phyloP scores from a whole-genome alignment of 2,113 vertebrate species.

The Hippocampus zosterae region DNA sequence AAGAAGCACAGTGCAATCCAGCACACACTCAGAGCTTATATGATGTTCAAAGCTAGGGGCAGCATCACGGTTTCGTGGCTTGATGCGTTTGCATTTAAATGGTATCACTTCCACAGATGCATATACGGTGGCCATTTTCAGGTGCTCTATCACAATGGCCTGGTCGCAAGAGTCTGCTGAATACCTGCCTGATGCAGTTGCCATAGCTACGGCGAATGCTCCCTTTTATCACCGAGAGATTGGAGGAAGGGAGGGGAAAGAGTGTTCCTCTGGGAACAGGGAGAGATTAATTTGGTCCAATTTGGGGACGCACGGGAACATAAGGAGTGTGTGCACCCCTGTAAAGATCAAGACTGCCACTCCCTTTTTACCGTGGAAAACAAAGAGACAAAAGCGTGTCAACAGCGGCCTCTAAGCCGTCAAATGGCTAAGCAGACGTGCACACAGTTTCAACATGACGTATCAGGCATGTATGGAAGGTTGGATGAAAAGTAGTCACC shows the following conservation, averaged over 20 bases:
- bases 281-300: conserved; percentile 44
- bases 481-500: not conserved
- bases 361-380: conserved; percentile 48
- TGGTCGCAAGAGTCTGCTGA: conserved; percentile 19
- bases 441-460: too few species aligned
- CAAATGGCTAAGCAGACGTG: not conserved
- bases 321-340: conserved; percentile 29
- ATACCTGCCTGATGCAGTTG: conserved; percentile 74
- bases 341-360: conserved; percentile 40
- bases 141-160: conserved; percentile 25
- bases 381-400: conserved; percentile 44
- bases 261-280: conserved; percentile 40
- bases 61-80: conserved; percentile 24
- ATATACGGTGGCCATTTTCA: not conserved
- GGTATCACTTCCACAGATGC: not conserved
- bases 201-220: conserved; percentile 74
- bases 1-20: conserved; percentile 53
- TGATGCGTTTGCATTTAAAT: not conserved
- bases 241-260: conserved; percentile 22
- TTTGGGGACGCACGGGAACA: conserved; percentile 35
- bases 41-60: conserved; percentile 30
- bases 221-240: conserved; percentile 61
- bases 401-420: not conserved
- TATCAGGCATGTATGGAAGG: too few species aligned
- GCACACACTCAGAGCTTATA: conserved; percentile 25